Base-by-base conservation (phyloP, 2,888 invertebrate species). In the Oxyscelio sp. region DNA sequence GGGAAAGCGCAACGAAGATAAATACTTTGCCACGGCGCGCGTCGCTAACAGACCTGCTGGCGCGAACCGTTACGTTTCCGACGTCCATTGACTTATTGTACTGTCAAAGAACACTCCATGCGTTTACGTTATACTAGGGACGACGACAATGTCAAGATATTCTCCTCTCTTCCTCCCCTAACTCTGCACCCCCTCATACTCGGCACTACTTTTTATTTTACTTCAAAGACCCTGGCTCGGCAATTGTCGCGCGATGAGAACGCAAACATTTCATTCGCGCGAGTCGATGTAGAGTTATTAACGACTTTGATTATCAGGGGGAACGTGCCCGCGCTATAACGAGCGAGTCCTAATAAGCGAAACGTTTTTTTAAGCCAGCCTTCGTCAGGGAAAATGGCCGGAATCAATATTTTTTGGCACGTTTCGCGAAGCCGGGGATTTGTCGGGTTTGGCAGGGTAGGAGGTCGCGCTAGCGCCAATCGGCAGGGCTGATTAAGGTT, bases 31-130 rank as follows among this genome's bases (percentile, higher is more conserved):
- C n/a, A n/a, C n/a, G n/a, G n/a, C n/a, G n/a, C n/a, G n/a, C n/a
- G n/a, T n/a, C n/a, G n/a, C n/a, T n/a, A n/a, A n/a, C n/a, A n/a
- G n/a, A n/a, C n/a, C n/a, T n/a, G 84, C 83, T 63, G 77, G 70
- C 65, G 83, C 86, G 81, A 89, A 90, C 89, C 91, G 90, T 89
- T 87, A 90, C 90, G 90, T 87, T 84, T 70, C 73, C 80, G 75
- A 80, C 85, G 63, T 75, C 61, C 78, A 77, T 82, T 78, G 70
- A 50, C 82, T 79, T 65, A 65, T 63, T 75, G 40, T 34, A 31
- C 74, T 75, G 58, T 59, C 75, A 75, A 79, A 70, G 63, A 45
- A 61, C 58, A 80, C 73, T 54, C 40, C 65, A 48, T 40, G 48
- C 59, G 50, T 50, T 45, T 24, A 45, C 43, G 43, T 22, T 40